phyloP scores from a whole-genome alignment of 2,113 vertebrate genomes.

The Ginglymostoma cirratum region DNA sequence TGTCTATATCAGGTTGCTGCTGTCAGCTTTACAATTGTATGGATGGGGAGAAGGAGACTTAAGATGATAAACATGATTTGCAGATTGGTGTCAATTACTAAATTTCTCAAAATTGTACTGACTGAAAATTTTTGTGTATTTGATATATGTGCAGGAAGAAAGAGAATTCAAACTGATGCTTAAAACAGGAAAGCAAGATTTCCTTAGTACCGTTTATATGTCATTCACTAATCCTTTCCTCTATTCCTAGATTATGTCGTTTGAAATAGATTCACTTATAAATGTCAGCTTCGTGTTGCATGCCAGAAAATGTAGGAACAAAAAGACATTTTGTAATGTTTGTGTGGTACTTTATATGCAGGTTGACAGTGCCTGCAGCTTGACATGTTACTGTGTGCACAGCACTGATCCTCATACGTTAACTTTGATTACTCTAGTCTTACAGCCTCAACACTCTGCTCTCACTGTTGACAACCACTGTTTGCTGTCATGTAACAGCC shows the following conservation, averaged over 20 bases:
- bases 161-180: neutral
- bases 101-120: neutral
- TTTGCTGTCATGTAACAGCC: neutral
- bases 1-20: neutral
- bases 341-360: neutral
- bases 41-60: neutral
- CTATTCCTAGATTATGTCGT: neutral
- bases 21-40: neutral
- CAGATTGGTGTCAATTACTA: neutral
- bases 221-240: neutral
- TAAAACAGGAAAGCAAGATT: neutral
- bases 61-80: neutral
- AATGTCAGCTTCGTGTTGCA: neutral
- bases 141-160: neutral
- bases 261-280: slow-evolving; percentile 14
- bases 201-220: neutral
- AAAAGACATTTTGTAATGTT: neutral
- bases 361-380: neutral
- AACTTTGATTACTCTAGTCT: neutral
- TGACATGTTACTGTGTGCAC: neutral
- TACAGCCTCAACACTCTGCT: neutral
- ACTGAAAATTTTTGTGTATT: neutral
- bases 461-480: neutral
- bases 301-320: neutral
- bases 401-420: neutral